Percentiles rank a stretch among this genome's conserved stretches.
Evolutionary conservation across 2,113 vertebrate species (phyloP).

Genomic region (Labrus mixtus): DNA sequence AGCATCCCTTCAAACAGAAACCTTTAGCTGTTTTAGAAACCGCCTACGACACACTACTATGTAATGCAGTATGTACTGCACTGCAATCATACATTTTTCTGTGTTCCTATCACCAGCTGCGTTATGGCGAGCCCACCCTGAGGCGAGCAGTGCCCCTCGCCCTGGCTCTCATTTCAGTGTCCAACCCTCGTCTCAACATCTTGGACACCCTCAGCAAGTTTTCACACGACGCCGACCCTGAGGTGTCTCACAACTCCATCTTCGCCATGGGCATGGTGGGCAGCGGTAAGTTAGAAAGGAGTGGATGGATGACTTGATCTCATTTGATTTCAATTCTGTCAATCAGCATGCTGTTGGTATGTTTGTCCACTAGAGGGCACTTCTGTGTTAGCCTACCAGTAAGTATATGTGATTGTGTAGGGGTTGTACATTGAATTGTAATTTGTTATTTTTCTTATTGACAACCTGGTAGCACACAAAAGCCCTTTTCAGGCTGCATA

Average conservation of each 20-base stretch:
- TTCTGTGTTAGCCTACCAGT: not conserved
- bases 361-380: not conserved
- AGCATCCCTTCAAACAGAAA: not conserved
- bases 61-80: not conserved
- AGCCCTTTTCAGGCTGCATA: too few relatives aligned
- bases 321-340: not conserved
- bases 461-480: too few relatives aligned
- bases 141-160: constrained; percentile 96
- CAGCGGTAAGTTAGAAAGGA: constrained; percentile 87
- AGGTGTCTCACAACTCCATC: constrained; percentile 98
- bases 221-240: constrained; percentile 96
- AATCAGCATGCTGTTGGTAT: not conserved
- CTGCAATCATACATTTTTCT: not conserved
- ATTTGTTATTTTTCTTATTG: too few relatives aligned
- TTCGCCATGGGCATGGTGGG: constrained; percentile 99
- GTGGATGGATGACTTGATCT: too few relatives aligned
- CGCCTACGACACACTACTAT: too few relatives aligned
- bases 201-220: constrained; percentile 99
- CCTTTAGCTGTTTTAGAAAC: not conserved
- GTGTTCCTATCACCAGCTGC: constrained; percentile 82
- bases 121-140: constrained; percentile 97
- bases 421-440: too few relatives aligned
- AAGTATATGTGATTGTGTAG: too few relatives aligned
- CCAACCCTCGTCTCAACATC: constrained; percentile 97
- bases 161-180: constrained; percentile 95